Percentiles rank a stretch among this genome's conserved stretches.
Conservation (phyloP, 2,113 vertebrate species). For the Pithys albifrons region DNA sequence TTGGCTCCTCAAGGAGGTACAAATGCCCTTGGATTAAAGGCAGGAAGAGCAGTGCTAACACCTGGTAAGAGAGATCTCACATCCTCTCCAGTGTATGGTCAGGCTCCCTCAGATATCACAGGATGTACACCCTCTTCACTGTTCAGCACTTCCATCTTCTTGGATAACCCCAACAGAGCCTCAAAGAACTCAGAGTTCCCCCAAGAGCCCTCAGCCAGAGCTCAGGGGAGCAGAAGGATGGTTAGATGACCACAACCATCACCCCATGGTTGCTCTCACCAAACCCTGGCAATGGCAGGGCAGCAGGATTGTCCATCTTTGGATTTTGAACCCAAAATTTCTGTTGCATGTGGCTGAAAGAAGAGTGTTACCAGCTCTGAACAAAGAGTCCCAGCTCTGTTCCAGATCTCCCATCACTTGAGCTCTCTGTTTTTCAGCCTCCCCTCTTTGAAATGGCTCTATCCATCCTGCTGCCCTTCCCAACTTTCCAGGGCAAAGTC, state of each 20-base stretch:
- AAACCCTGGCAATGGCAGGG: neutral
- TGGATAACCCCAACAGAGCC: rapidly evolving
- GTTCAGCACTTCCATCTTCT: neutral
- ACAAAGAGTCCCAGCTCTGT: neutral
- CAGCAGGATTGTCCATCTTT: neutral
- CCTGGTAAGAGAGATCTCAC: neutral
- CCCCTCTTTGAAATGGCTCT: neutral
- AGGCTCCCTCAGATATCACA: neutral
- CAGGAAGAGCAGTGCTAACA: neutral
- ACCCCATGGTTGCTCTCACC: neutral
- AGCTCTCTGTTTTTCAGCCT: neutral
- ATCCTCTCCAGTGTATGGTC: neutral
- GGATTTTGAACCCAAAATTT: neutral
- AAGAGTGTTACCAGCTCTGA: neutral
- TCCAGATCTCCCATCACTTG: neutral
- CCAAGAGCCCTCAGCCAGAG: neutral
- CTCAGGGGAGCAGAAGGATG: neutral
- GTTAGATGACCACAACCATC: neutral
- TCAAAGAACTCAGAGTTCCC: neutral
- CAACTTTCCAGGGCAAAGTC: neutral
- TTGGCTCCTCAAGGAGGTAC: neutral
- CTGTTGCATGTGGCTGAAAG: neutral
- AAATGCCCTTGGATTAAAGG: neutral
- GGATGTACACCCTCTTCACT: neutral
- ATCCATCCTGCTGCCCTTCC: neutral